Evolutionary conservation across 1,140 invertebrate species (phyloP).

Genomic region (Zeugodacus cucurbitae): DNA sequence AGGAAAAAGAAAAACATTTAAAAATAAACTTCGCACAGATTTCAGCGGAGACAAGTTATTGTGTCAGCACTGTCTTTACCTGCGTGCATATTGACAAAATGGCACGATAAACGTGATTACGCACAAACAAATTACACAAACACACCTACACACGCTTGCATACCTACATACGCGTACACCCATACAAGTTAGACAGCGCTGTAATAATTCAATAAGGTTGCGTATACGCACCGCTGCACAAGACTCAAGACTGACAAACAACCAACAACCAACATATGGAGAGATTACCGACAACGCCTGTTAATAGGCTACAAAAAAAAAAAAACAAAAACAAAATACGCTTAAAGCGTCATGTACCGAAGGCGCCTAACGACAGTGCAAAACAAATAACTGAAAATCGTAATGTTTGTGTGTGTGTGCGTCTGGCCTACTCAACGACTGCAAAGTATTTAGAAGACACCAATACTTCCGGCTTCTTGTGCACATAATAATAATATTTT

Average conservation of each 20-base stretch:
- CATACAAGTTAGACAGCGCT: neutral
- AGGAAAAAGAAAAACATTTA: no score
- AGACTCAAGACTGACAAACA: no score
- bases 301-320: neutral
- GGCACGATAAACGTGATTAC: neutral
- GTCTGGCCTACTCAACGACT: no score
- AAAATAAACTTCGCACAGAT: no score
- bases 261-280: neutral
- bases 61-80: no score
- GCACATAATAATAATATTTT: neutral
- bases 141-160: no score
- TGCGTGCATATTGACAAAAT: neutral
- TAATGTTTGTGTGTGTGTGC: no score
- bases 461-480: neutral
- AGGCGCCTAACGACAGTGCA: no score
- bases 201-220: neutral
- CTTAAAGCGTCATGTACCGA: neutral
- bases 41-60: no score
- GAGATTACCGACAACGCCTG: neutral
- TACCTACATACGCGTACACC: no score
- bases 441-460: no score
- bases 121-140: neutral
- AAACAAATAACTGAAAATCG: no score
- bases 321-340: neutral
- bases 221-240: neutral